Conservation (phyloP, 2,113 vertebrate genomes). For the Silurus glanis region DNA sequence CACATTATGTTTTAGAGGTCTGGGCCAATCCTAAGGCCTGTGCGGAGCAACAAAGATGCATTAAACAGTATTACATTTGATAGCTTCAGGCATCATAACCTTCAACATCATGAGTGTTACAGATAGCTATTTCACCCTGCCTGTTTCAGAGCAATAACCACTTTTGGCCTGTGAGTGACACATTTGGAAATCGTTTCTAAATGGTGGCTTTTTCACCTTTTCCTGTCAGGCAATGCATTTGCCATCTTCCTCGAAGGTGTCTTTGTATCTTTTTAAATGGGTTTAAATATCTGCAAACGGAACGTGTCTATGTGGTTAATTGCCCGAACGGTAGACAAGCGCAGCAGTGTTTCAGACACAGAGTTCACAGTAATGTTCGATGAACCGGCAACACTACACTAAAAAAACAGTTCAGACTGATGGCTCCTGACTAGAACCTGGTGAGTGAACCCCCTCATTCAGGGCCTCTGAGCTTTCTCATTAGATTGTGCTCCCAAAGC, state of each 20-base stretch:
- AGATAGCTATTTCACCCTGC: conserved; percentile 31
- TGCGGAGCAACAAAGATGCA: not conserved
- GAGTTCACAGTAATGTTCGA: conserved; percentile 46
- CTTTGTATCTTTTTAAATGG: conserved; percentile 47
- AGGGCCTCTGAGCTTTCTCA: conserved; percentile 20
- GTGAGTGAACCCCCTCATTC: conserved; percentile 41
- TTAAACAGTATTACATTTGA: conserved; percentile 25
- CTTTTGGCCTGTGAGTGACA: conserved; percentile 42
- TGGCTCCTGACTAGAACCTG: conserved; percentile 30
- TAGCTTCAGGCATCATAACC: conserved; percentile 17
- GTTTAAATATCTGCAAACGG: conserved; percentile 45
- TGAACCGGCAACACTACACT: conserved; percentile 46
- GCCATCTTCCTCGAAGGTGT: conserved; percentile 43
- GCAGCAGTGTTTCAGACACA: conserved; percentile 45
- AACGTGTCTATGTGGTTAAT: conserved; percentile 56
- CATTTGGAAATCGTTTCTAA: conserved; percentile 52
- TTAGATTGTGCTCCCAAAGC: conserved; percentile 33
- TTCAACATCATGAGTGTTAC: conserved; percentile 18
- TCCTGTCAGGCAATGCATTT: conserved; percentile 28
- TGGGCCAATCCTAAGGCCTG: conserved; percentile 3
- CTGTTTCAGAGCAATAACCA: conserved; percentile 13
- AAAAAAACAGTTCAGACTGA: conserved; percentile 44
- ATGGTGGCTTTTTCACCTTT: conserved; percentile 38
- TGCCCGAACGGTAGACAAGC: conserved; percentile 45
- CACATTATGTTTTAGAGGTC: conserved; percentile 8